A percentile compares a stretch with the other conserved stretches of the same genome.
Conservation (phyloP, 2,797 vertebrate species). For the Falco biarmicus region DNA sequence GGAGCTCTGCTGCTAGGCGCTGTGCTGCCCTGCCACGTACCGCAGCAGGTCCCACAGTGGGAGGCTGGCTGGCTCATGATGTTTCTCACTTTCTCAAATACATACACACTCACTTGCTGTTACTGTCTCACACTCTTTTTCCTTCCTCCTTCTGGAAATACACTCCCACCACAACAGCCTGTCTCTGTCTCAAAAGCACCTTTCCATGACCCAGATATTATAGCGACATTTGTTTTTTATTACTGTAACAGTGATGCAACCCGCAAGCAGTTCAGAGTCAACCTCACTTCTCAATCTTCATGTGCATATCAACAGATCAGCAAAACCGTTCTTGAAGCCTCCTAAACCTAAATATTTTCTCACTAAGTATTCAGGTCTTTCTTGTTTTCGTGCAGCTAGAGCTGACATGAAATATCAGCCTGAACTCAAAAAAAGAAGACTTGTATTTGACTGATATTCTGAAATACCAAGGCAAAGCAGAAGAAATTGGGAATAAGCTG, state of each 20-base stretch:
- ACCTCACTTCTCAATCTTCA: background rate
- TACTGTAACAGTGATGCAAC: fast-evolving
- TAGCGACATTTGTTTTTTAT: background rate
- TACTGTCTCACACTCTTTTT: background rate
- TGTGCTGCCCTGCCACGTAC: background rate
- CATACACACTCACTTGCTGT: background rate
- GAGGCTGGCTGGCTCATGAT: background rate
- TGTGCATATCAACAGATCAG: background rate
- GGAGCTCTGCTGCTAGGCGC: background rate
- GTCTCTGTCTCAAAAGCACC: background rate
- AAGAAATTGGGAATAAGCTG: background rate
- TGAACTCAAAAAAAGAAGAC: background rate
- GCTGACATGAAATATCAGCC: background rate
- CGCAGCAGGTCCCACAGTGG: background rate
- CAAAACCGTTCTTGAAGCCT: background rate
- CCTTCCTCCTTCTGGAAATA: background rate
- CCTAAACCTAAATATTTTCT: background rate
- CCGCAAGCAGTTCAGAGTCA: background rate
- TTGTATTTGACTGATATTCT: background rate
- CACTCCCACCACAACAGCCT: background rate
- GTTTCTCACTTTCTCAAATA: background rate
- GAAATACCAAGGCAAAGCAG: background rate
- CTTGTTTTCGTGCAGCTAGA: background rate
- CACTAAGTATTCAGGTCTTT: background rate
- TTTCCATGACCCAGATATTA: background rate